Percentiles rank a stretch among this genome's conserved stretches.
Evolutionary conservation across 2,113 vertebrate species (phyloP).

Genomic region (Neopipo cinnamomea): DNA sequence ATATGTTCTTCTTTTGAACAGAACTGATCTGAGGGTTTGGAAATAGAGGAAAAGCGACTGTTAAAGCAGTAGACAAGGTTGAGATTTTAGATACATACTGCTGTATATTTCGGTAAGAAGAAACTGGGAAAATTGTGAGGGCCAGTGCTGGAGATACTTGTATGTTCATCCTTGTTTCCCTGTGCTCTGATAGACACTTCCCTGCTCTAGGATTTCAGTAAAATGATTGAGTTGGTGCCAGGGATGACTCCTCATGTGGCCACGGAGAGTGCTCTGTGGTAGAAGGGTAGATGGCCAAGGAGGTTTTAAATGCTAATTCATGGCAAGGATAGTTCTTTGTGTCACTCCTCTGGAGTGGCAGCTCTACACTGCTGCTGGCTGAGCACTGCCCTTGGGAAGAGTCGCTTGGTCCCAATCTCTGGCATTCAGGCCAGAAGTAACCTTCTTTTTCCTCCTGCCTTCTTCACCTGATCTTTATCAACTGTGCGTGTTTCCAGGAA

Average conservation of each 20-base stretch:
- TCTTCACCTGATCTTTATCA: background rate
- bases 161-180: background rate
- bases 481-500: background rate
- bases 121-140: conserved; percentile 7
- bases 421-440: background rate
- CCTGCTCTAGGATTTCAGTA: background rate
- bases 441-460: background rate
- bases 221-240: background rate
- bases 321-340: background rate
- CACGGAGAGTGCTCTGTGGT: background rate
- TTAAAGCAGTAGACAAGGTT: conserved; percentile 48
- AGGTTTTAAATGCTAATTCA: background rate
- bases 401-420: background rate
- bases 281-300: background rate
- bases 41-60: conserved; percentile 62
- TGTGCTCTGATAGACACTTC: background rate
- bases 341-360: background rate
- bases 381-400: rapidly evolving
- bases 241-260: background rate
- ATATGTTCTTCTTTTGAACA: conserved; percentile 64
- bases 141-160: background rate
- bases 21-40: conserved; percentile 51
- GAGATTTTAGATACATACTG: background rate
- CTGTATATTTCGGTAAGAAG: background rate
- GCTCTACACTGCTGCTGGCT: rapidly evolving